These are phyloP conservation scores for Mirza zaza DNA, from an alignment of 2,113 vertebrate genomes.

Conservation along the genomic window DNA sequence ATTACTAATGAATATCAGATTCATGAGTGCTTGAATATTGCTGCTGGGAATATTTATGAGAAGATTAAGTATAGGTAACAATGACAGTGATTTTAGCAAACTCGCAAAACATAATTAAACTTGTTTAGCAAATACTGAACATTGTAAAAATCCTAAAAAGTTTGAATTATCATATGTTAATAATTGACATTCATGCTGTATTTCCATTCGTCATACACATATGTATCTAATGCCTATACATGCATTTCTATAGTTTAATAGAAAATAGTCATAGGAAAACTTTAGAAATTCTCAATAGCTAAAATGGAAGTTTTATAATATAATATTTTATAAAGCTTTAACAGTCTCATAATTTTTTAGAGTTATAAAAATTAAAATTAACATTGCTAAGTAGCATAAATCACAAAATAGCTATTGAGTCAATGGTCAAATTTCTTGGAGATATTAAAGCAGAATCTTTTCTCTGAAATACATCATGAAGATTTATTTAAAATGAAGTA, in stretches of 20 bases:
- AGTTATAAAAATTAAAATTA: slow-evolving; percentile 42
- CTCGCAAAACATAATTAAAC: neutral
- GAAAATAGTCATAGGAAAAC: neutral
- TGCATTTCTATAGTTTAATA: neutral
- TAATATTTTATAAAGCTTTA: neutral
- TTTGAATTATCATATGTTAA: neutral
- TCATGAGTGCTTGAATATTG: neutral
- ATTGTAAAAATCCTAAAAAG: neutral
- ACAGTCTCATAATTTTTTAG: slow-evolving; percentile 7
- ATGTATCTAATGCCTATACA: neutral
- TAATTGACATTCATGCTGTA: neutral
- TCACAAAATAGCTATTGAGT: slow-evolving; percentile 28
- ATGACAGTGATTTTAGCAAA: neutral
- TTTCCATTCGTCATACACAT: neutral
- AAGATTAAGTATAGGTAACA: neutral
- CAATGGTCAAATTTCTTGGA: neutral
- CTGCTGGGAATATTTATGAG: neutral
- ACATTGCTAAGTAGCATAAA: neutral
- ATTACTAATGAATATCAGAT: neutral
- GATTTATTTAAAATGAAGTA: slow-evolving; percentile 59
- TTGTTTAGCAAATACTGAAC: neutral
- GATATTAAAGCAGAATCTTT: neutral
- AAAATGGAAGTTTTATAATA: neutral
- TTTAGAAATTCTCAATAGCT: neutral
- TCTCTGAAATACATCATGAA: slow-evolving; percentile 31